Conservation (phyloP, 2,797 vertebrate genomes). For the Darevskia nairensis region DNA sequence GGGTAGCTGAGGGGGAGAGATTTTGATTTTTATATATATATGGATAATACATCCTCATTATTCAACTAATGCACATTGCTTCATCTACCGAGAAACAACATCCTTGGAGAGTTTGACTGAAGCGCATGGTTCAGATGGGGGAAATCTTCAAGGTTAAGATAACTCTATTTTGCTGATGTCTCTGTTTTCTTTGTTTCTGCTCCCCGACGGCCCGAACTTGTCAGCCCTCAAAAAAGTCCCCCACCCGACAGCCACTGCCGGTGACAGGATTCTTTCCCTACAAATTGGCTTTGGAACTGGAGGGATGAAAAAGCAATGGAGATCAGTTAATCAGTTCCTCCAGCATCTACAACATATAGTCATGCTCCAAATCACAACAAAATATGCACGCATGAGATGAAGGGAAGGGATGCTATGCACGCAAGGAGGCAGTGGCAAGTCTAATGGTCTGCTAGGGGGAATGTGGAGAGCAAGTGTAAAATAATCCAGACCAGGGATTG, state of each 20-base stretch:
- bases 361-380: neutral
- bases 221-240: neutral
- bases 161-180: constrained; percentile 15
- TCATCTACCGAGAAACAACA: neutral
- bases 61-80: constrained; percentile 7
- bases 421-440: too few species aligned
- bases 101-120: neutral
- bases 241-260: neutral
- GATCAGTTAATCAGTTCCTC: neutral
- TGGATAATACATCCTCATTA: constrained; percentile 21
- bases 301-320: neutral
- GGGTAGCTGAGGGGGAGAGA: neutral
- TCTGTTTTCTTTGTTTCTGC: neutral
- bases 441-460: too few species aligned
- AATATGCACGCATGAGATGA: neutral
- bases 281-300: constrained; percentile 1
- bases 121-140: neutral
- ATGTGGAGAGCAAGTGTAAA: too few species aligned
- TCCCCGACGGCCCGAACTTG: constrained; percentile 1
- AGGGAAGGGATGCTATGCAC: neutral
- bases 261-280: neutral
- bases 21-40: constrained; percentile 11
- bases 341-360: neutral
- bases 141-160: constrained; percentile 17
- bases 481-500: too few species aligned